Evolutionary conservation across 2,888 invertebrate species (phyloP).

Genomic region (Trachelus iudaicus): DNA sequence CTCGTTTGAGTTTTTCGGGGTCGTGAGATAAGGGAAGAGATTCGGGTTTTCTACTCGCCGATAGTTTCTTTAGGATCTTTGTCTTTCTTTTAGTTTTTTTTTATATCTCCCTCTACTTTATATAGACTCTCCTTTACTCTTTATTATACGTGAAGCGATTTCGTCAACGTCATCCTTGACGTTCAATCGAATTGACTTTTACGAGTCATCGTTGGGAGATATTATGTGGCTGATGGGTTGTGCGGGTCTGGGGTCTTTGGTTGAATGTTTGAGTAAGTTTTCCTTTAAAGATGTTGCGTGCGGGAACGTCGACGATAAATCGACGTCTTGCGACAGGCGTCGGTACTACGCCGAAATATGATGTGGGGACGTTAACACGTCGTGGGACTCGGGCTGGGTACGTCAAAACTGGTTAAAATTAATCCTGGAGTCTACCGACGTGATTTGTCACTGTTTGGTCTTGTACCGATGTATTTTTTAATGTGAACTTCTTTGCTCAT

Average conservation of each 20-base stretch:
- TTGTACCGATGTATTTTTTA: not conserved
- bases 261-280: not conserved
- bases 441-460: not conserved
- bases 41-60: not conserved
- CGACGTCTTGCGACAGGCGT: constrained; percentile 43
- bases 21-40: not conserved
- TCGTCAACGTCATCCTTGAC: constrained; percentile 26
- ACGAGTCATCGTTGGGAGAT: constrained; percentile 29
- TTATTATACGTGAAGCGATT: constrained; percentile 21
- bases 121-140: constrained; percentile 8
- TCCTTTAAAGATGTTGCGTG: not conserved
- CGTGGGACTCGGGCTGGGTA: constrained; percentile 26
- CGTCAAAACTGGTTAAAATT: not conserved
- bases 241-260: not conserved
- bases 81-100: not conserved
- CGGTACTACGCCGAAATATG: constrained; percentile 47
- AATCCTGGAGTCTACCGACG: not conserved
- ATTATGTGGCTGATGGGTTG: not conserved
- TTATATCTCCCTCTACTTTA: not conserved
- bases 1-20: not conserved
- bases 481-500: not conserved
- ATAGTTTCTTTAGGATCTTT: not conserved
- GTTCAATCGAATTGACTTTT: constrained; percentile 50
- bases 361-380: constrained; percentile 51
- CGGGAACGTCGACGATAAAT: constrained; percentile 43